These are phyloP conservation scores for Corydoras sp. DNA, from an alignment of 2,113 vertebrate species.

Conservation along the genomic window DNA sequence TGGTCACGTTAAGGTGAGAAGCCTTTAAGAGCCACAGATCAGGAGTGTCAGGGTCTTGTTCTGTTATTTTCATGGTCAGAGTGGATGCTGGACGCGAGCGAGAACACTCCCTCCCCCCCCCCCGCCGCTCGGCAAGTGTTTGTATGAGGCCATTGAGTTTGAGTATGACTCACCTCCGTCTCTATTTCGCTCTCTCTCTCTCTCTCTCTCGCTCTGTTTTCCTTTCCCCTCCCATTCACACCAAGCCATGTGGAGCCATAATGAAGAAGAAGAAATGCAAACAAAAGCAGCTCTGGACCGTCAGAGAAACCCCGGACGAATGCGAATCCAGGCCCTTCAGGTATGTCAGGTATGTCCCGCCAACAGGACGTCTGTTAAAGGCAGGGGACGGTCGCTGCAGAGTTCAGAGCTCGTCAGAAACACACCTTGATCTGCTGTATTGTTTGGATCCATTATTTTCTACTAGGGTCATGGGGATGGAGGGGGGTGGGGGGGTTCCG, in stretches of 20 bases:
- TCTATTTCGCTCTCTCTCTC: constrained; percentile 24
- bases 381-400: too few species aligned
- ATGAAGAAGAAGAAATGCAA: constrained; percentile 26
- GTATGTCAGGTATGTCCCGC: background rate
- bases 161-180: constrained; percentile 46
- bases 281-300: constrained; percentile 10
- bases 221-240: constrained; percentile 28
- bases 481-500: too few species aligned
- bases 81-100: constrained; percentile 44
- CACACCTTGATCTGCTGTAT: too few species aligned
- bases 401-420: too few species aligned
- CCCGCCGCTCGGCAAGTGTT: constrained; percentile 27
- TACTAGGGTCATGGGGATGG: too few species aligned
- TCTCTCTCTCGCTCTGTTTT: constrained; percentile 1
- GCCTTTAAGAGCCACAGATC: constrained; percentile 38
- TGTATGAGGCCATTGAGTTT: constrained; percentile 47
- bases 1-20: constrained; percentile 40
- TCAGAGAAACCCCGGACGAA: constrained; percentile 15
- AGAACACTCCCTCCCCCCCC: constrained; percentile 42
- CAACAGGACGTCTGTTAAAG: background rate
- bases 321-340: constrained; percentile 11
- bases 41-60: constrained; percentile 44
- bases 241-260: constrained; percentile 22
- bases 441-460: too few species aligned
- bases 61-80: constrained; percentile 52